Evolutionary conservation across 2,113 vertebrate genomes (phyloP).

Genomic region (Hiodon tergisus): DNA sequence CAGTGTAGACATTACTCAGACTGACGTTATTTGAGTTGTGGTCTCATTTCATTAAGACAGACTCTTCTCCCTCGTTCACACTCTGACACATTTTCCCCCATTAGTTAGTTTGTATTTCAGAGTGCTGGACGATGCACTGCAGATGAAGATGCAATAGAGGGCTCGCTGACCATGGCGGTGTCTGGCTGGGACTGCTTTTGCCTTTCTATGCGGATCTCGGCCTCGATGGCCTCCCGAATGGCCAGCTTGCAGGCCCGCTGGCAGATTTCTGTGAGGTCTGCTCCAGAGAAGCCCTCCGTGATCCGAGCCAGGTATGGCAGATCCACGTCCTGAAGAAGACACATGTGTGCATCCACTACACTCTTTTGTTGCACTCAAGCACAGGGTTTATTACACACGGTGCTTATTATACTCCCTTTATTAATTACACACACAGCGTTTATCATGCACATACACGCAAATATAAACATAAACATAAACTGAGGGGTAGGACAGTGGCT

Average conservation of each 20-base stretch:
- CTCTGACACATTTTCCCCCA: no score
- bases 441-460: neutral
- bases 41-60: neutral
- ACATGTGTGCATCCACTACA: neutral
- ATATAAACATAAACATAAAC: neutral
- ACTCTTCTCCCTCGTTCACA: neutral
- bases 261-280: constrained; percentile 50
- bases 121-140: neutral
- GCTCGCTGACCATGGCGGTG: constrained; percentile 39
- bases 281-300: constrained; percentile 49
- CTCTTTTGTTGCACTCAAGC: neutral
- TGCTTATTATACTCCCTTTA: neutral
- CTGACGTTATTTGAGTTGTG: no score
- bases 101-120: neutral
- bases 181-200: constrained; percentile 29
- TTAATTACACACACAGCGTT: neutral
- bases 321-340: constrained; percentile 39
- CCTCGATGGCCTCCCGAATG: constrained; percentile 48
- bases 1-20: neutral
- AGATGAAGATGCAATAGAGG: neutral
- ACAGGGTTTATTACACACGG: neutral
- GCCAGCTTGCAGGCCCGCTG: constrained; percentile 50
- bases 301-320: constrained; percentile 44
- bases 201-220: constrained; percentile 41
- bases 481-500: no score